Conservation (phyloP, 2,797 vertebrate species). For the Phrynocephalus guinanensis region DNA sequence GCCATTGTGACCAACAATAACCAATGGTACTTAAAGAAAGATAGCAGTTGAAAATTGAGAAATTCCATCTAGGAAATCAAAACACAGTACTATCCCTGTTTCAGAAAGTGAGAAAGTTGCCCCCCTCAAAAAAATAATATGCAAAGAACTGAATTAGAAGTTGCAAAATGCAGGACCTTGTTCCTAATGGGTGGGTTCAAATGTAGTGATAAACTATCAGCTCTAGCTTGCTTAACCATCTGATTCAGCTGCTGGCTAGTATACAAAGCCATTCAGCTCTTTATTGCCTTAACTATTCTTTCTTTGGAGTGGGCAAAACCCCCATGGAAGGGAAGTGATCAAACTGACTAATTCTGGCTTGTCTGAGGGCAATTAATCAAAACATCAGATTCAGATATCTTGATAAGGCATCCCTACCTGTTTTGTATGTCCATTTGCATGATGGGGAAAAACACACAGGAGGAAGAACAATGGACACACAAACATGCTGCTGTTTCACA, state of each 20-base stretch:
- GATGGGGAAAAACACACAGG: not conserved
- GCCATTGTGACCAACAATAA: not conserved
- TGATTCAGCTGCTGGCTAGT: not conserved
- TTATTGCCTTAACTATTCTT: not conserved
- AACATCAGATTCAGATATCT: not conserved
- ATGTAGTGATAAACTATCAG: not conserved
- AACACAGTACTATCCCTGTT: not conserved
- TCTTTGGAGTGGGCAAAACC: not conserved
- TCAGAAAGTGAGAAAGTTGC: too few species aligned
- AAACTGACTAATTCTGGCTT: not conserved
- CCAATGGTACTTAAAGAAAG: not conserved
- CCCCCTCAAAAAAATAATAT: too few species aligned
- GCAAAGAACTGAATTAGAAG: not conserved
- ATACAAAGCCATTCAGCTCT: not conserved
- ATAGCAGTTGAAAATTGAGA: not conserved
- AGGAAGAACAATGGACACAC: not conserved
- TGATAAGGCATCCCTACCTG: not conserved
- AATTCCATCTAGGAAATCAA: not conserved
- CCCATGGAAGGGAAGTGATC: not conserved
- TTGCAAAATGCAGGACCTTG: not conserved
- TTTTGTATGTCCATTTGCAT: not conserved
- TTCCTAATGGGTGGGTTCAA: not conserved
- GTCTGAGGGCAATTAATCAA: not conserved
- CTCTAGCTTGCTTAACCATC: not conserved
- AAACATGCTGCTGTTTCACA: not conserved